These are phyloP conservation scores for Hippolais icterina DNA, from an alignment of 2,113 vertebrate species.

Conservation along the genomic window DNA sequence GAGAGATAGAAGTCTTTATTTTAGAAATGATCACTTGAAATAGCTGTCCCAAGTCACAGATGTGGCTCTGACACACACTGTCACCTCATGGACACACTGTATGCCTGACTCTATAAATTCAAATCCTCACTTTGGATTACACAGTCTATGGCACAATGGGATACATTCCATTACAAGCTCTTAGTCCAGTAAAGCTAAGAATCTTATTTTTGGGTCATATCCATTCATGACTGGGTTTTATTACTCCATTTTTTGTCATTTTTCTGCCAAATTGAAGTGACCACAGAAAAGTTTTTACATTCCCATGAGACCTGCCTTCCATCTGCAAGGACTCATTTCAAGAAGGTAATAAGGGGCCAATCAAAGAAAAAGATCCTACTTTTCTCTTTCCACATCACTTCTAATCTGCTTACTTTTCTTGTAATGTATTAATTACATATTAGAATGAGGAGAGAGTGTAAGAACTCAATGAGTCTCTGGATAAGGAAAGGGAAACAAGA, in stretches of 20 bases:
- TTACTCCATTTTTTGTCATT: neutral
- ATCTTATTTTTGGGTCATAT: neutral
- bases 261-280: neutral
- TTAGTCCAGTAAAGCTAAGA: neutral
- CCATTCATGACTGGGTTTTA: neutral
- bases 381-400: neutral
- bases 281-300: neutral
- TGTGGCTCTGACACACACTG: accelerated
- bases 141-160: neutral
- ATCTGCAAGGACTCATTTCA: neutral
- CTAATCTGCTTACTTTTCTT: neutral
- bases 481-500: neutral
- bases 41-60: neutral
- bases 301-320: neutral
- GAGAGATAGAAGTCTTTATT: neutral
- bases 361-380: neutral
- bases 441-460: neutral
- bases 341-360: neutral
- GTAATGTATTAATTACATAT: neutral
- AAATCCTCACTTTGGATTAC: neutral
- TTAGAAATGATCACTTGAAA: neutral
- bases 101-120: neutral
- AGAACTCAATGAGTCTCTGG: neutral
- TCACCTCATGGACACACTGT: neutral
- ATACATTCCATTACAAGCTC: neutral